These are phyloP conservation scores for Hippoglossus hippoglossus DNA, from an alignment of 2,797 vertebrate species.

Conservation along the genomic window DNA sequence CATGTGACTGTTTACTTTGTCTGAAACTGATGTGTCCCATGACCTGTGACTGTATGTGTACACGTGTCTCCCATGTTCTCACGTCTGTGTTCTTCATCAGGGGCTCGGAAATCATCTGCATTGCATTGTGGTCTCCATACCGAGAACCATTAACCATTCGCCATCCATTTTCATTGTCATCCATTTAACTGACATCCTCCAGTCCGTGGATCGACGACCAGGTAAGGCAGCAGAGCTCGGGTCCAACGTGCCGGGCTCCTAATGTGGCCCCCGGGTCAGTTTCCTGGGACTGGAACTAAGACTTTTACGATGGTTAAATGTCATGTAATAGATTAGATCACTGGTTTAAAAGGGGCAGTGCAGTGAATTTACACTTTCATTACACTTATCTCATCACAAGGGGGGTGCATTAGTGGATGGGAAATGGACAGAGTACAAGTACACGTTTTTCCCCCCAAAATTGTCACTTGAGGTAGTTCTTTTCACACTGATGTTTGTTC, in stretches of 20 bases:
- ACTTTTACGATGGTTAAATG: background rate
- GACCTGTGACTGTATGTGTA: slow-evolving; percentile 42
- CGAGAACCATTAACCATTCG: slow-evolving; percentile 60
- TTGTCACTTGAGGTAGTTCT: no score
- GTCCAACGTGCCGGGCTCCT: background rate
- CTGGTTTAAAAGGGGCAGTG: background rate
- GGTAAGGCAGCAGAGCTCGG: slow-evolving; percentile 67
- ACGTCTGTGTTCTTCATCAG: slow-evolving; percentile 64
- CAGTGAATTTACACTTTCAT: background rate
- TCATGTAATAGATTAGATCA: no score
- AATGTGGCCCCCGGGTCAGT: no score
- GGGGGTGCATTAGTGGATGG: no score
- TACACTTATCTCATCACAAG: background rate
- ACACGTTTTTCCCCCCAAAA: no score
- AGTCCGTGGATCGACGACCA: slow-evolving; percentile 61
- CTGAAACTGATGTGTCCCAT: slow-evolving; percentile 14
- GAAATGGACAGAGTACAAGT: no score
- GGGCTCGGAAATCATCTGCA: slow-evolving; percentile 46
- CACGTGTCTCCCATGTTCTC: slow-evolving; percentile 52
- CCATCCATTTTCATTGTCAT: slow-evolving; percentile 54
- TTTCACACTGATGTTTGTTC: no score
- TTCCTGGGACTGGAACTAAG: no score
- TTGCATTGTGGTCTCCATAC: slow-evolving; percentile 62
- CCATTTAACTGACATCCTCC: slow-evolving; percentile 59
- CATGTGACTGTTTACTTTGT: slow-evolving; percentile 29